Evolutionary conservation across 2,113 vertebrate genomes (phyloP).

Genomic region (Microcebus jonahi): DNA sequence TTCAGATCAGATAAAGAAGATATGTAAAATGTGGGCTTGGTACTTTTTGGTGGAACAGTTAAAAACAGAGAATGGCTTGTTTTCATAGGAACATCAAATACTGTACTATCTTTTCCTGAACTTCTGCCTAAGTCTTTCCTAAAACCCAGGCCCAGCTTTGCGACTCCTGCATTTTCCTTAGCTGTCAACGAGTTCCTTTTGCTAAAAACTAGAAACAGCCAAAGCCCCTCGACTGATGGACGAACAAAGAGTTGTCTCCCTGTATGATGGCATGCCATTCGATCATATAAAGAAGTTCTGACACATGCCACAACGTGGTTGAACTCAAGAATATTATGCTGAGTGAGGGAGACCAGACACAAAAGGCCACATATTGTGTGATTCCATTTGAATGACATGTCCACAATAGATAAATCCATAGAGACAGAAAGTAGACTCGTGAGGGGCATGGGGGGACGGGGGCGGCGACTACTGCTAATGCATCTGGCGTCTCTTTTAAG

Average conservation of each 20-base stretch:
- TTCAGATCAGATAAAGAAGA: not conserved
- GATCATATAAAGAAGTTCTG: not conserved
- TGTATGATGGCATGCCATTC: not conserved
- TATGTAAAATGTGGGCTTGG: not conserved
- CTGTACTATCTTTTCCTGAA: not conserved
- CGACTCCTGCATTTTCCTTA: not conserved
- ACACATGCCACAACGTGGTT: not conserved
- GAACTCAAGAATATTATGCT: not conserved
- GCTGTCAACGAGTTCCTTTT: not conserved
- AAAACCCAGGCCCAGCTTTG: not conserved
- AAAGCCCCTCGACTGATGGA: not conserved
- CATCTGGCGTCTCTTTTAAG: not conserved
- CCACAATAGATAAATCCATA: not conserved
- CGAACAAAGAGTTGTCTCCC: not conserved
- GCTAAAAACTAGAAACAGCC: not conserved
- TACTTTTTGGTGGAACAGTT: not conserved
- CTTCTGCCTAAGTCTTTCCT: not conserved
- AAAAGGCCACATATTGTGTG: too few relatives aligned
- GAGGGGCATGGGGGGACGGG: fast-evolving
- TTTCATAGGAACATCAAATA: not conserved
- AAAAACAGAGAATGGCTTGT: not conserved
- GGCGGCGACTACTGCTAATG: too few relatives aligned
- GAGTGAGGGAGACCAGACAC: not conserved
- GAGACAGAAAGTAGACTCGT: not conserved
- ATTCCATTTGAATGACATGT: not conserved